Conservation (phyloP, 2,888 invertebrate species). For the Tinea semifulvella region DNA sequence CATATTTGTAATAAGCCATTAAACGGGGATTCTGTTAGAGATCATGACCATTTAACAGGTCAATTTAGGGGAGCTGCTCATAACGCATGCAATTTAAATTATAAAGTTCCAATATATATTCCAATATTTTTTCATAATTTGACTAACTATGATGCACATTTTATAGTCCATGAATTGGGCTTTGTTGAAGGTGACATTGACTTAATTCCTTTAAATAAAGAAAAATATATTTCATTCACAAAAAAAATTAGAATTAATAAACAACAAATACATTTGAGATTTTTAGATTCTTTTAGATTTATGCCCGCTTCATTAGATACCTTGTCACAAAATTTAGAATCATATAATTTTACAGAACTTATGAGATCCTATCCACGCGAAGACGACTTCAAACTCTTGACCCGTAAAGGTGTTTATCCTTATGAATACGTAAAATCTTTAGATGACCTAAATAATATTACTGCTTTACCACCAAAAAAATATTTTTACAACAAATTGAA, state of each 20-base stretch:
- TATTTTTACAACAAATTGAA: slow-evolving; percentile 20
- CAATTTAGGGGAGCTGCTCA: slow-evolving; percentile 19
- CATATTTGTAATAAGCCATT: background rate
- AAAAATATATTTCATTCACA: slow-evolving; percentile 28
- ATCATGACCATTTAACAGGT: background rate
- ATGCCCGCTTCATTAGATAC: slow-evolving; percentile 10
- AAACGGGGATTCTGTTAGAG: background rate
- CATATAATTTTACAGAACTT: slow-evolving; percentile 17
- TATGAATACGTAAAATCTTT: slow-evolving; percentile 22
- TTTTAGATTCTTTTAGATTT: slow-evolving; percentile 19
- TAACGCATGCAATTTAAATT: slow-evolving; percentile 22
- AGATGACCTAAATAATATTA: too few species aligned
- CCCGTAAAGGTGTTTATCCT: slow-evolving; percentile 23
- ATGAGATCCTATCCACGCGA: slow-evolving; percentile 14
- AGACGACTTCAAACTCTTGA: slow-evolving; percentile 17
- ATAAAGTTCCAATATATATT: slow-evolving; percentile 19
- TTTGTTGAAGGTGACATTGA: slow-evolving; percentile 21
- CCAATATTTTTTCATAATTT: slow-evolving; percentile 25
- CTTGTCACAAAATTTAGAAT: slow-evolving; percentile 12
- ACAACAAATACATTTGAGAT: slow-evolving; percentile 14
- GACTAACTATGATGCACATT: slow-evolving; percentile 26
- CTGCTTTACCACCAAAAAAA: slow-evolving; percentile 19
- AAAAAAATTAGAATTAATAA: slow-evolving; percentile 21
- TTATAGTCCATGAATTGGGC: slow-evolving; percentile 25
- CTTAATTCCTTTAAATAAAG: slow-evolving; percentile 25